Evolutionary conservation across 2,888 invertebrate species (phyloP).

Genomic region (Parascotia fuliginaria): DNA sequence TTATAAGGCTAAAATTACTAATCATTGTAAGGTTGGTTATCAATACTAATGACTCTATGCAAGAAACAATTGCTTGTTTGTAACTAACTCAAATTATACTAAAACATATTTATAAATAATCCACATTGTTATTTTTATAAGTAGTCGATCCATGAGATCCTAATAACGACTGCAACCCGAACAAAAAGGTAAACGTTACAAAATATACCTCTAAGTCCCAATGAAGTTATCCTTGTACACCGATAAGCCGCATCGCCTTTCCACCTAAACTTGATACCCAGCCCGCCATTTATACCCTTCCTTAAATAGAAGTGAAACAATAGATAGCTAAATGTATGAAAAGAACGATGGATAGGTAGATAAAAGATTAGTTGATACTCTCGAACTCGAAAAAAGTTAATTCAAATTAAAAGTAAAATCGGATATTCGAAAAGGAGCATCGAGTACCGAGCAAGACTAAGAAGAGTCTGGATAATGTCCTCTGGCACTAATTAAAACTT

Average conservation of each 20-base stretch:
- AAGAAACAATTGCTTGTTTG: no score
- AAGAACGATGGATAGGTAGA: constrained; percentile 17
- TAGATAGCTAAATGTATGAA: constrained; percentile 13
- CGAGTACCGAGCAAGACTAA: constrained; percentile 63
- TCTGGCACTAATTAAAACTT: constrained; percentile 85
- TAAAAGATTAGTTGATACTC: constrained; percentile 43
- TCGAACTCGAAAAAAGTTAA: constrained; percentile 57
- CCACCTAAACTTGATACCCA: constrained; percentile 28
- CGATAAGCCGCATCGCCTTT: constrained; percentile 26
- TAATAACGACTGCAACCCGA: constrained; percentile 6
- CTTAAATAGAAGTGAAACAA: constrained; percentile 9
- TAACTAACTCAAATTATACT: no score
- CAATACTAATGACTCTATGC: no score
- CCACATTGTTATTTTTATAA: no score
- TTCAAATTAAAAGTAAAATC: constrained; percentile 61
- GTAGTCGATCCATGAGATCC: no score
- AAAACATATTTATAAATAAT: constrained; percentile 20
- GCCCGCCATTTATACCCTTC: constrained; percentile 10
- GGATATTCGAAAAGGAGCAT: constrained; percentile 64
- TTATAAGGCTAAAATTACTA: no score
- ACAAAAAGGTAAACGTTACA: constrained; percentile 32
- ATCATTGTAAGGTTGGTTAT: no score
- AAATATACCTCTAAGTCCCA: constrained; percentile 22
- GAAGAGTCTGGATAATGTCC: constrained; percentile 79
- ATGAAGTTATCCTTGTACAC: constrained; percentile 23